Base-by-base conservation (phyloP, 2,113 vertebrate genomes). In the Heteronetta atricapilla region DNA sequence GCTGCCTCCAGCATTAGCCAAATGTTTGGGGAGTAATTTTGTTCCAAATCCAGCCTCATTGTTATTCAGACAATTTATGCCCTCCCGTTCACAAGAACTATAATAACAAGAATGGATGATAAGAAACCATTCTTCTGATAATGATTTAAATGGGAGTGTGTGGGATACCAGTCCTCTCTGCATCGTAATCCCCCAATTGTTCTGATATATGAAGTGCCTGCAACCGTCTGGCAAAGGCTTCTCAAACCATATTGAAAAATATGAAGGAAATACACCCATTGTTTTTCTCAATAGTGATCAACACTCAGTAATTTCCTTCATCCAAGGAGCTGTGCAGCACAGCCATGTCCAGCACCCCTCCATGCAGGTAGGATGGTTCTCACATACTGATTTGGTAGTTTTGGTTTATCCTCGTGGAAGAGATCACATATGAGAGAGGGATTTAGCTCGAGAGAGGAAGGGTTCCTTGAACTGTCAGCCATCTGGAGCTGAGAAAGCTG, bases 231-330 rank as follows among this genome's bases (percentile, higher is more conserved):
- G 52, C 52, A 59, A 36, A 18, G 6, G n/a, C 70, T 55, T 26
- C 82, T 77, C 53, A 26, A 31, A 7, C 3, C 2, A 3, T 12
- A 26, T 21, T 25, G 3, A 36, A 56, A 74, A 62, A 33, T 6
- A 18, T 3, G 13, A 23, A 31, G 58, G 52, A 52, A 70, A 82
- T n/a, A 13, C 29, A 52, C 28, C 31, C 22, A 4, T 38, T 34
- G 55, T 28, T 13, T 55, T 77, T 56, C 33, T 63, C 5, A 15
- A 66, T 42, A 33, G 16, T 2, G 5, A 31, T n/a, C 56, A 29
- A 8, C 6, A 1, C 40, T 79, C 0, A 0, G 17, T 20, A 22
- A 29, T 29, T 75, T 55, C 17, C 44, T 3, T 36, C 15, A 13
- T 18, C 42, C 26, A n/a, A 69, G 38, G 56, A 59, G 31, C 63